Base-by-base conservation (phyloP, 2,113 vertebrate species). In the Entelurus aequoreus region DNA sequence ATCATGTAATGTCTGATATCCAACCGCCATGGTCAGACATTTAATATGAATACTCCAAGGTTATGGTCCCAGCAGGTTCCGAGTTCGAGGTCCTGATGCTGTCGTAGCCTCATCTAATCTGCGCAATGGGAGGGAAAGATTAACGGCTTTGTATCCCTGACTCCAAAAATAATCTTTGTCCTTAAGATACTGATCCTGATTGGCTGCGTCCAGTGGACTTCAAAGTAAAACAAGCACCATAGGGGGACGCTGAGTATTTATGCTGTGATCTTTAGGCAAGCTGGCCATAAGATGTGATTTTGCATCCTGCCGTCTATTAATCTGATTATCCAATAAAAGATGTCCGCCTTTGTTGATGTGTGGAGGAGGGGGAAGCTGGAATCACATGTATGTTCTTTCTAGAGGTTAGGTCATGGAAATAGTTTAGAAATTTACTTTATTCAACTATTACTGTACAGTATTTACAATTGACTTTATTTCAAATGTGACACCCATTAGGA, bases 241-340 rank as follows among this genome's bases (percentile, higher is more conserved):
- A 49, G 11, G 49, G 36, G 21, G n/a, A 57, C 16, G 10, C 42
- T 6, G 38, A 57, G 54, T 57, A 56, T 56, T 42, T 56, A n/a
- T 16, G 37, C 54, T 5, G 35, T 57, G 54, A 57, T 57, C 38
- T 21, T 57, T 19, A 57, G 54, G 42, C 54, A 42, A 42, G 38
- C 14, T 6, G 19, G 6, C 54, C 13, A 16, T 4, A 36, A 21
- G 19, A 47, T 4, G 46, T 35, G 42, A 48, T 4, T 35, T 48
- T 48, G 44, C 46, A n/a, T 13, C 15, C 61, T 35, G 5, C 11
- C 9, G 49, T 47, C 56, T 8, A 13, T 53, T 72, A 72, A 76
- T 61, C 65, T 28, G 6, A 5, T 72, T 61, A 72, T 68, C 74
- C 74, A 71, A 68, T 76, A 62, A 76, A 71, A 71, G 56, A 67